Conservation (phyloP, 2,888 invertebrate species). For the Pasiphila rectangulata region DNA sequence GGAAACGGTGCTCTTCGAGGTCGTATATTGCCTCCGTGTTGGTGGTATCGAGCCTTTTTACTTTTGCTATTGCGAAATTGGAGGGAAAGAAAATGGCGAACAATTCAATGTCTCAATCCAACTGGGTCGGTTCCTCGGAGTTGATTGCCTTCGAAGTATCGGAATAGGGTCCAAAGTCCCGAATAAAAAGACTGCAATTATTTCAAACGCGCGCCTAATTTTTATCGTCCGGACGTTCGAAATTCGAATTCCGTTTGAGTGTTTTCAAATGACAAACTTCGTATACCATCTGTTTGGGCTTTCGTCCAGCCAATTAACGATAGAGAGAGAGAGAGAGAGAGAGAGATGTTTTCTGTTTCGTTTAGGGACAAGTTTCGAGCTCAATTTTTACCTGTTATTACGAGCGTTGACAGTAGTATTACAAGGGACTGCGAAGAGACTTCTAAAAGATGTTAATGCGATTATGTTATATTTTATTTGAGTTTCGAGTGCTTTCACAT, state of each 20-base stretch:
- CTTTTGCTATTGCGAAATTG: constrained; percentile 71
- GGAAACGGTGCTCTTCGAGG: constrained; percentile 62
- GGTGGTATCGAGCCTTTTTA: constrained; percentile 69
- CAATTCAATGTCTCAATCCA: constrained; percentile 75
- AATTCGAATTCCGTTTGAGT: constrained; percentile 53
- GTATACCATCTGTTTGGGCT: constrained; percentile 57
- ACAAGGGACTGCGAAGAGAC: constrained; percentile 60
- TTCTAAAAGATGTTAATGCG: constrained; percentile 51
- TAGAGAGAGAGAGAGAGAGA: no score
- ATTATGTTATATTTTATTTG: constrained; percentile 28
- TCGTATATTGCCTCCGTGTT: constrained; percentile 67
- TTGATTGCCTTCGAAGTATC: constrained; percentile 62
- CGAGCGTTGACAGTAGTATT: constrained; percentile 68
- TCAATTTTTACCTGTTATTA: constrained; percentile 77
- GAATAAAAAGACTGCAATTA: constrained; percentile 53
- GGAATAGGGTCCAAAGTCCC: constrained; percentile 49
- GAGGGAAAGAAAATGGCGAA: constrained; percentile 70
- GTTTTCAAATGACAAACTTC: constrained; percentile 61
- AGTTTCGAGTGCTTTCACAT: constrained; percentile 23
- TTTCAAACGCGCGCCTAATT: constrained; percentile 62
- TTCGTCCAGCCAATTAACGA: constrained; percentile 66
- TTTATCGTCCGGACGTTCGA: constrained; percentile 49
- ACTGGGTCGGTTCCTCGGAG: constrained; percentile 51
- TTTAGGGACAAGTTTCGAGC: constrained; percentile 59
- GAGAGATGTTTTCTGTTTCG: constrained; percentile 56